Percentiles rank a stretch among this genome's conserved stretches.
Conservation (phyloP, 1,140 invertebrate species). For the Caenorhabditis brenneri region DNA sequence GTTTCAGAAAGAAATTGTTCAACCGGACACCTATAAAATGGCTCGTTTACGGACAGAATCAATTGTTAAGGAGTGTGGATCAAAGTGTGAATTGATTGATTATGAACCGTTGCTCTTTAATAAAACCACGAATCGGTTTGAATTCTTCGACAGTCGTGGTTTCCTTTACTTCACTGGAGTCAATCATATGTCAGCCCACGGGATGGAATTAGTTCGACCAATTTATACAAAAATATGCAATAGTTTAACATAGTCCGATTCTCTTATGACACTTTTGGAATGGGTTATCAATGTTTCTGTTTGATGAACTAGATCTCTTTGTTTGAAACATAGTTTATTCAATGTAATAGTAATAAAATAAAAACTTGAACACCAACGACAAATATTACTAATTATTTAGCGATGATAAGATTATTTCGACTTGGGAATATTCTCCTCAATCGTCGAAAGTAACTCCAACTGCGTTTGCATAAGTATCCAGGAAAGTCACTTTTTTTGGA, state of each 20-base stretch:
- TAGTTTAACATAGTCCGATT: background rate
- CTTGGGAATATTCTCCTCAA: too few relatives aligned
- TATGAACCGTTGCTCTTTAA: slow-evolving; percentile 1
- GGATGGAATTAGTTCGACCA: background rate
- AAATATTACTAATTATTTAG: too few relatives aligned
- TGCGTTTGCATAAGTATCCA: too few relatives aligned
- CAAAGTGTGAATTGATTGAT: slow-evolving; percentile 15
- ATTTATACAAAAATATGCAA: background rate
- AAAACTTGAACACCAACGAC: too few relatives aligned
- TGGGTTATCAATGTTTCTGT: too few relatives aligned
- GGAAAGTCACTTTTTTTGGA: too few relatives aligned
- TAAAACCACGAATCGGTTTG: background rate
- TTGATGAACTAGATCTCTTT: too few relatives aligned
- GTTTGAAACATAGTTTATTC: too few relatives aligned
- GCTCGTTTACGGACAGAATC: background rate
- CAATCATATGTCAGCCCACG: background rate
- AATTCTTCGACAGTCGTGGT: background rate
- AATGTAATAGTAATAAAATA: too few relatives aligned
- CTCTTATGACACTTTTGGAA: background rate
- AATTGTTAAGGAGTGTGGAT: slow-evolving; percentile 4
- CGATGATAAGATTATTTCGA: too few relatives aligned
- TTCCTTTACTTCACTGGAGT: slow-evolving; percentile 14
- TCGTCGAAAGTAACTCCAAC: too few relatives aligned
- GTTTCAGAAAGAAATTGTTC: slow-evolving; percentile 2
- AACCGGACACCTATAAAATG: background rate